phyloP scores from a whole-genome alignment of 2,797 vertebrate genomes.

The Meda fulgida region DNA sequence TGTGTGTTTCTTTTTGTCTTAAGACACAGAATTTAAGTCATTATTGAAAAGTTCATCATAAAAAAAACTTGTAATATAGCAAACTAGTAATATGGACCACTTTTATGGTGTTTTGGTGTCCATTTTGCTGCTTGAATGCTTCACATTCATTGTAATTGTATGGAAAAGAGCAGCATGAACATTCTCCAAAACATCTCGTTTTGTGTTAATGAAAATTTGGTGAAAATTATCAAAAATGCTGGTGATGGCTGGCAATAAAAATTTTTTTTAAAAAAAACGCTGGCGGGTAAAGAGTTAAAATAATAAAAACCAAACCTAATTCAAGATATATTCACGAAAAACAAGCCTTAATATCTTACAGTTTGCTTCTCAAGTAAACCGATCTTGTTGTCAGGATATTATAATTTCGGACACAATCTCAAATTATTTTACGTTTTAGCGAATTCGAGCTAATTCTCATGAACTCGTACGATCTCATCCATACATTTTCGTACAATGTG shows the following conservation, averaged over 20 bases:
- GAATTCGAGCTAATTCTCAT: not conserved
- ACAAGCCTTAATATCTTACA: not conserved
- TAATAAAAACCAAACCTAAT: not conserved
- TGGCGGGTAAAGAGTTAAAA: not conserved
- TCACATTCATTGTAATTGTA: not conserved
- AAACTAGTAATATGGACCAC: not conserved
- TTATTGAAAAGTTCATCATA: not conserved
- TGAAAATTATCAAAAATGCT: no score
- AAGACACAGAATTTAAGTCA: not conserved
- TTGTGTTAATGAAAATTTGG: not conserved
- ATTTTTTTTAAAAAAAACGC: no score
- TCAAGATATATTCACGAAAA: not conserved
- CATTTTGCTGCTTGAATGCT: not conserved
- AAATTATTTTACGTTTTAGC: not conserved
- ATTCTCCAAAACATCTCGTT: not conserved
- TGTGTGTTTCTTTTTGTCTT: not conserved
- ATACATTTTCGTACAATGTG: not conserved
- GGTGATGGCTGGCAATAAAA: no score
- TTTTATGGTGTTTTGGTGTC: not conserved
- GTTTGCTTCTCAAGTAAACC: not conserved
- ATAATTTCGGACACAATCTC: not conserved
- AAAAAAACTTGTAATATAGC: not conserved
- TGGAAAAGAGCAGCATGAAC: conserved; percentile 2
- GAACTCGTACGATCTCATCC: not conserved
- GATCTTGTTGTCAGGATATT: not conserved